phyloP scores from a whole-genome alignment of 2,888 invertebrate species.

The Zygothrica quintamaculata region DNA sequence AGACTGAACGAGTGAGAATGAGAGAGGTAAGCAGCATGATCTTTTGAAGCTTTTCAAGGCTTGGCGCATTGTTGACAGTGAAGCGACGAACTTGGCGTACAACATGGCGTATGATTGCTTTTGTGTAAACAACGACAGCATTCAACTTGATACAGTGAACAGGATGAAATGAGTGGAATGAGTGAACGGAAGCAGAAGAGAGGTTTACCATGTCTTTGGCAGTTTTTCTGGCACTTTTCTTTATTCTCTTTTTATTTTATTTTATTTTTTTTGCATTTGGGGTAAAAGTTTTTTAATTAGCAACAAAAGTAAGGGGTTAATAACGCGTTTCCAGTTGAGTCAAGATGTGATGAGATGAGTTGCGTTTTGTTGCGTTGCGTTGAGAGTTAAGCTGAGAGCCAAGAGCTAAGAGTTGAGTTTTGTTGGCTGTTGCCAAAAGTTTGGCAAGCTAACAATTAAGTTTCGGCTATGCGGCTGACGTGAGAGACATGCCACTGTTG shows the following conservation, averaged over 20 bases:
- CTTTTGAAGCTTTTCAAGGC: constrained; percentile 49
- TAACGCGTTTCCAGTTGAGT: constrained; percentile 48
- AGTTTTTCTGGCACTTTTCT: constrained; percentile 59
- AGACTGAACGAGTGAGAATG: no score
- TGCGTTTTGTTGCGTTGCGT: not conserved
- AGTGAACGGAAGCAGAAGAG: not conserved
- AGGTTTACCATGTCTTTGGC: constrained; percentile 59
- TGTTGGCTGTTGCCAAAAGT: constrained; percentile 68
- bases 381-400: constrained; percentile 5
- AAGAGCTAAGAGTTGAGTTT: constrained; percentile 29
- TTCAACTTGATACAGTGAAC: constrained; percentile 23
- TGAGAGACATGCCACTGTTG: constrained; percentile 9
- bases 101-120: constrained; percentile 80
- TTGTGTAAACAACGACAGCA: constrained; percentile 76
- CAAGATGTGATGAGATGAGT: constrained; percentile 13
- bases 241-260: constrained; percentile 30
- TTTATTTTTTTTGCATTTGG: constrained; percentile 15
- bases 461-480: constrained; percentile 74
- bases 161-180: constrained; percentile 5
- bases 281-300: constrained; percentile 82
- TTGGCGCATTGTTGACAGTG: constrained; percentile 75
- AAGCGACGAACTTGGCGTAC: constrained; percentile 58
- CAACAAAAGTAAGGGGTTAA: constrained; percentile 80
- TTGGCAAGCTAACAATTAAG: constrained; percentile 81
- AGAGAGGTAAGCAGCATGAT: constrained; percentile 33